Conservation (phyloP, 2,113 vertebrate species). For the Gasterosteus nipponicus region DNA sequence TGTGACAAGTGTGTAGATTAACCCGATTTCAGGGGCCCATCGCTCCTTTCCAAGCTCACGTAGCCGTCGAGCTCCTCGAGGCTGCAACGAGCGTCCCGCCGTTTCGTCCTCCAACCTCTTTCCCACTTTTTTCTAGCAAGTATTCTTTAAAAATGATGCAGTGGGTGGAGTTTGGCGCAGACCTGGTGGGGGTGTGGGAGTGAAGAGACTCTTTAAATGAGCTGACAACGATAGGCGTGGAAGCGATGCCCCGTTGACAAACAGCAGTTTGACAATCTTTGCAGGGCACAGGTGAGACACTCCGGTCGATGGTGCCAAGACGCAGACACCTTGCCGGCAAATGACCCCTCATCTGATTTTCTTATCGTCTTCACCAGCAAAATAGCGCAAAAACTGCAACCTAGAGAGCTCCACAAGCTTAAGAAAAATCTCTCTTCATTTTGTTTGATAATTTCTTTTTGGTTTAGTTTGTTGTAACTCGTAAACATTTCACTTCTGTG, state of each 20-base stretch:
- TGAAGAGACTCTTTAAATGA: background rate
- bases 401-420: background rate
- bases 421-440: background rate
- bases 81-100: background rate
- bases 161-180: background rate
- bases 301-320: conserved; percentile 42
- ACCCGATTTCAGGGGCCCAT: background rate
- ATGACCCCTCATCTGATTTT: conserved; percentile 11
- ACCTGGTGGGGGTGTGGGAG: background rate
- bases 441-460: conserved; percentile 12
- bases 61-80: background rate
- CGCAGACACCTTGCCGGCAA: conserved; percentile 26
- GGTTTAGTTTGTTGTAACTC: conserved; percentile 26
- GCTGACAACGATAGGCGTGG: conserved; percentile 5
- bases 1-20: background rate
- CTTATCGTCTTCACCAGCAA: background rate
- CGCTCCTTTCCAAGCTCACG: background rate
- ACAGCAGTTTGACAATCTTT: conserved; percentile 41
- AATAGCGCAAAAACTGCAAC: background rate
- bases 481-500: conserved; percentile 33
- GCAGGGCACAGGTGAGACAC: conserved; percentile 63
- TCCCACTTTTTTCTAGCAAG: background rate
- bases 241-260: conserved; percentile 49
- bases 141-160: no score
- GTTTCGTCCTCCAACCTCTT: background rate